Percentiles rank a stretch among this genome's conserved stretches.
These are phyloP conservation scores for Pollenia labialis DNA, from an alignment of 2,888 invertebrate genomes.

Conservation along the genomic window DNA sequence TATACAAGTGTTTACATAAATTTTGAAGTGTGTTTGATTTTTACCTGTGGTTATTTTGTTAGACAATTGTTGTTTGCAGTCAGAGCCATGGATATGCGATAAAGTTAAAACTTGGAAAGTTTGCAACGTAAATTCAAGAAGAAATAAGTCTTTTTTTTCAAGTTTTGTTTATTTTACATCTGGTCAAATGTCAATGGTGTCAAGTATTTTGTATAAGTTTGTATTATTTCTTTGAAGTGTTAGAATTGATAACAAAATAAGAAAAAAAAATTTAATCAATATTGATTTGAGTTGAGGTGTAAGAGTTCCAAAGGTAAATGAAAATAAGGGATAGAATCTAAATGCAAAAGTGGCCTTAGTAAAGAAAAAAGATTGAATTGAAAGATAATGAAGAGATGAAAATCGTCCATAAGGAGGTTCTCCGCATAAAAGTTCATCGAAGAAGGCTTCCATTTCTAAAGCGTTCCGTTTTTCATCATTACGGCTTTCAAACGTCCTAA, in stretches of 20 bases:
- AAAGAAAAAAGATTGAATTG: no score
- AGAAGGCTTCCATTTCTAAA: no score
- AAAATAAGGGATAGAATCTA: no score
- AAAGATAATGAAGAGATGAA: no score
- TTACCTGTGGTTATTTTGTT: constrained; percentile 61
- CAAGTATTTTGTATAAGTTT: constrained; percentile 52
- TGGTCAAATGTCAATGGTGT: constrained; percentile 59
- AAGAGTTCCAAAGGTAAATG: no score
- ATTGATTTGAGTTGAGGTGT: background rate
- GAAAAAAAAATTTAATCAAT: constrained; percentile 20
- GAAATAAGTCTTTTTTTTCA: background rate
- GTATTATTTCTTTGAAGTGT: constrained; percentile 43
- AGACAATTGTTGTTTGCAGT: constrained; percentile 47
- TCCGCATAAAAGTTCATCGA: no score
- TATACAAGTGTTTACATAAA: constrained; percentile 56
- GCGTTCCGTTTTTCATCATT: no score
- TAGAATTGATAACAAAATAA: constrained; percentile 10
- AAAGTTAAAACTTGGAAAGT: background rate
- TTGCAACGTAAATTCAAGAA: background rate
- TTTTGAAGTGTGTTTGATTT: constrained; percentile 62
- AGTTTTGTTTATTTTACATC: constrained; percentile 44
- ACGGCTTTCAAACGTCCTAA: no score
- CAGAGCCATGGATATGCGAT: constrained; percentile 16
- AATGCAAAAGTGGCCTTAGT: no score
- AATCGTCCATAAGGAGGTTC: no score